These are phyloP conservation scores for Triplophysa rosa DNA, from an alignment of 2,113 vertebrate genomes.

Conservation along the genomic window DNA sequence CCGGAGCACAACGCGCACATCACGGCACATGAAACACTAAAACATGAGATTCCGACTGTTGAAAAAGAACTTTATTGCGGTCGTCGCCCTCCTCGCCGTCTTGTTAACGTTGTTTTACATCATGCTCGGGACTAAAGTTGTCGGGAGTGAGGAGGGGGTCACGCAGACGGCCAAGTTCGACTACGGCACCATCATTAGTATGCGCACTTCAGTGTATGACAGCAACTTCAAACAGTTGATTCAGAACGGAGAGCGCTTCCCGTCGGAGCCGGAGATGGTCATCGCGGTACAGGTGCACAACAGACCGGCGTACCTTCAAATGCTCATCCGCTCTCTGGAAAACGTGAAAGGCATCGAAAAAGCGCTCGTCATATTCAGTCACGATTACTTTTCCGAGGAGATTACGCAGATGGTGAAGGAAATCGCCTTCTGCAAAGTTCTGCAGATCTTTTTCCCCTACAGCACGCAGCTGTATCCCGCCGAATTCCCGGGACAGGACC, in stretches of 20 bases:
- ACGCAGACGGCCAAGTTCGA: conserved; percentile 50
- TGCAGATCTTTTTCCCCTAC: conserved; percentile 80
- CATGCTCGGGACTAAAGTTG: conserved; percentile 46
- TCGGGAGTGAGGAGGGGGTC: neutral
- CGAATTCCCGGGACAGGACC: conserved; percentile 76
- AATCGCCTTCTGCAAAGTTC: conserved; percentile 76
- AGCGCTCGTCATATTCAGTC: conserved; percentile 76
- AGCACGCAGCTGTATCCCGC: conserved; percentile 75
- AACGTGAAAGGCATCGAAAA: conserved; percentile 64
- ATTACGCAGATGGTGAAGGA: conserved; percentile 66
- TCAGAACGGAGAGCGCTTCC: conserved; percentile 66
- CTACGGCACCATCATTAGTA: conserved; percentile 51
- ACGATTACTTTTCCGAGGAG: conserved; percentile 75
- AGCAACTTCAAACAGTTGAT: conserved; percentile 70
- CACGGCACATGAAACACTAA: neutral
- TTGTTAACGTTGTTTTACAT: conserved; percentile 59
- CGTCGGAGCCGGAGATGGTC: conserved; percentile 67
- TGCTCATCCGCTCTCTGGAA: conserved; percentile 72
- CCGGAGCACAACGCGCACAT: neutral
- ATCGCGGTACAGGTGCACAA: conserved; percentile 77
- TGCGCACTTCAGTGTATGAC: conserved; percentile 65
- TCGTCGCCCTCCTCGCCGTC: conserved; percentile 56
- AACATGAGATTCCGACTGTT: conserved; percentile 69
- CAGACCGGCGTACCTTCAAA: conserved; percentile 71
- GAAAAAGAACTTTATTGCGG: conserved; percentile 64